Evolutionary conservation across 2,888 invertebrate species (phyloP).

Genomic region (Chrysina gloriosa): DNA sequence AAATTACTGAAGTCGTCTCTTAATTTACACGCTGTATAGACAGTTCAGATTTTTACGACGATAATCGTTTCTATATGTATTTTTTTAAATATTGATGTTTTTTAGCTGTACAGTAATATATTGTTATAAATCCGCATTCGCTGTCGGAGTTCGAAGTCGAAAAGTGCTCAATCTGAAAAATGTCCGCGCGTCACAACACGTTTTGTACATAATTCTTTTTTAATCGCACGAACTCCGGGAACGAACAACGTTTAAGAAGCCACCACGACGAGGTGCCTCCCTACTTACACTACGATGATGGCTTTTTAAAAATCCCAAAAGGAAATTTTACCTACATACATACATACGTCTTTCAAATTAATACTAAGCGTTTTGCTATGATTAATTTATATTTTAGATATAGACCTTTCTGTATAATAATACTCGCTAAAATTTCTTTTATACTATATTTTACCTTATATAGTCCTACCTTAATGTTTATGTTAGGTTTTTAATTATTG

Average conservation of each 20-base stretch:
- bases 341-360: slow-evolving; percentile 26
- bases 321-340: neutral
- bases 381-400: slow-evolving; percentile 16
- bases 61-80: neutral
- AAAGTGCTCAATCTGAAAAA: neutral
- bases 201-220: neutral
- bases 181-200: neutral
- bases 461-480: too few relatives aligned
- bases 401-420: slow-evolving; percentile 8
- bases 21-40: too few relatives aligned
- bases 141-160: neutral
- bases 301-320: neutral
- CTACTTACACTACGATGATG: neutral
- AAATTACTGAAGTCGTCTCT: neutral
- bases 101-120: too few relatives aligned
- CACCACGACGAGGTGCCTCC: neutral
- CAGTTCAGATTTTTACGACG: neutral
- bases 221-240: neutral
- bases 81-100: slow-evolving; percentile 5
- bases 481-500: too few relatives aligned
- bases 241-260: neutral
- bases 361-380: slow-evolving; percentile 1
- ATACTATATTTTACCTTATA: too few relatives aligned
- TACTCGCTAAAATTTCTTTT: too few relatives aligned
- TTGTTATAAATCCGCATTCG: too few relatives aligned